A percentile compares a stretch with the other conserved stretches of the same genome.
Evolutionary conservation across 2,113 vertebrate species (phyloP).

Genomic region (Hydrochoerus hydrochaeris): DNA sequence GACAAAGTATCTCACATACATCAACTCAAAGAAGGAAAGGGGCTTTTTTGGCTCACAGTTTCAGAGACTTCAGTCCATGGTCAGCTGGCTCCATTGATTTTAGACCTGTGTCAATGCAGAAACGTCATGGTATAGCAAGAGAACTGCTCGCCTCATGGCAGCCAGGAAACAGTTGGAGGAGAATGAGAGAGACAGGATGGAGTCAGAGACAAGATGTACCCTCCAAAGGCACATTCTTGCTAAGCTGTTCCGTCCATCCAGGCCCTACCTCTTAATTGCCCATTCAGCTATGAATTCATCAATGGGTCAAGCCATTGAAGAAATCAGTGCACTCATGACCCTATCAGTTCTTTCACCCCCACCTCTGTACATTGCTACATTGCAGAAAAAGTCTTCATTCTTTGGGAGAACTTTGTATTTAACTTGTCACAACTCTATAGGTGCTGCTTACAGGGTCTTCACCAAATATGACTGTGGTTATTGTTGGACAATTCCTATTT

Average conservation of each 20-base stretch:
- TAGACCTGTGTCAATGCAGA: background rate
- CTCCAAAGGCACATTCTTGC: background rate
- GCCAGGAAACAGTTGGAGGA: background rate
- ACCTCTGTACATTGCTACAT: background rate
- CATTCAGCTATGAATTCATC: background rate
- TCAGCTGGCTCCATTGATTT: background rate
- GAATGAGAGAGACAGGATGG: background rate
- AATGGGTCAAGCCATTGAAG: background rate
- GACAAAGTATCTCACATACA: background rate
- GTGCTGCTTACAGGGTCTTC: background rate
- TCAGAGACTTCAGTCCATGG: background rate
- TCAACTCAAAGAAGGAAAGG: background rate
- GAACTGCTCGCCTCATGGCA: background rate
- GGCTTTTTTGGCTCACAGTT: background rate
- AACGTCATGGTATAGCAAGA: background rate
- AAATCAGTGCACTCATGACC: background rate
- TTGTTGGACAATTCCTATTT: background rate
- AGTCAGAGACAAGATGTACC: background rate
- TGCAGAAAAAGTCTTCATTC: background rate
- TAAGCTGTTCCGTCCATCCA: background rate
- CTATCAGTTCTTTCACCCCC: background rate
- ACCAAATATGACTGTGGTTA: background rate
- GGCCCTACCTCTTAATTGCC: background rate
- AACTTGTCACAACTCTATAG: background rate
- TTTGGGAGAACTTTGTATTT: background rate